Evolutionary conservation across 1,140 invertebrate genomes (phyloP).

Genomic region (Zeugodacus cucurbitae): DNA sequence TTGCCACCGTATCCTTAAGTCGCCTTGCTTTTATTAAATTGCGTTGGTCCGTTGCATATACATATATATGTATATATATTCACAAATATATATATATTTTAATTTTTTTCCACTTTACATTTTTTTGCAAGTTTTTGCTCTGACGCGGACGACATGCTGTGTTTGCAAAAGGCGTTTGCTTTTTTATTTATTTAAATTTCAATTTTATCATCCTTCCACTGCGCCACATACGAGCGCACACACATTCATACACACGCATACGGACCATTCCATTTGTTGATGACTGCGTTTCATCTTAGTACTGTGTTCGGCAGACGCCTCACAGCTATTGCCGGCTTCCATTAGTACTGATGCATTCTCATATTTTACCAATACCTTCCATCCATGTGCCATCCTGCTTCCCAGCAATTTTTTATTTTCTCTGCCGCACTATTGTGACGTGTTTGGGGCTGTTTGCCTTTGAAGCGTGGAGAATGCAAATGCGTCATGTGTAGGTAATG

Average conservation of each 20-base stretch:
- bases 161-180: constrained; percentile 18
- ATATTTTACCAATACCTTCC: constrained; percentile 8
- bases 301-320: neutral
- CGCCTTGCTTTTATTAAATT: neutral
- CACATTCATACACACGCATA: neutral
- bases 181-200: constrained; percentile 27
- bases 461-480: constrained; percentile 34
- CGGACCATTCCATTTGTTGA: neutral
- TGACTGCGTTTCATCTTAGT: neutral
- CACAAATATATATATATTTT: neutral
- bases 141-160: constrained; percentile 32
- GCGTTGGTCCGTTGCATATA: neutral
- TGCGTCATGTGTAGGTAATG: neutral
- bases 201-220: constrained; percentile 31
- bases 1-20: constrained; percentile 16
- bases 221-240: neutral
- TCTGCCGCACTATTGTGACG: neutral
- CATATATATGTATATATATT: no score
- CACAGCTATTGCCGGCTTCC: constrained; percentile 32
- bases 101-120: neutral
- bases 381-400: neutral
- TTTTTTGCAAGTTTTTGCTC: neutral
- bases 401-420: constrained; percentile 31
- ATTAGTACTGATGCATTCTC: constrained; percentile 31
- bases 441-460: constrained; percentile 18